A percentile compares a stretch with the other conserved stretches of the same genome.
Conservation (phyloP, 2,888 invertebrate species). For the Cistogaster globosa region DNA sequence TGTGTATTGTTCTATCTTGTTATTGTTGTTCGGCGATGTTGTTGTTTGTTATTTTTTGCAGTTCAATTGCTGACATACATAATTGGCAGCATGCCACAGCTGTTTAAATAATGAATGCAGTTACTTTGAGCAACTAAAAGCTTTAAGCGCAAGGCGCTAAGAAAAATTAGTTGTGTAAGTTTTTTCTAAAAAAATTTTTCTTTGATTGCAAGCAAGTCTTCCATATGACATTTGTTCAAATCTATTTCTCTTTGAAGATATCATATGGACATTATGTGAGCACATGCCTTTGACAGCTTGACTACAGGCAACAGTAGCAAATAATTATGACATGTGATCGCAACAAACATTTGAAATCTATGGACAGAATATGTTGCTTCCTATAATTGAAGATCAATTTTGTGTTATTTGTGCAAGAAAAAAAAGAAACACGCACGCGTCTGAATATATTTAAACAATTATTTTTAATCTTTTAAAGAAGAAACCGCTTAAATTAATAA, state of each 20-base stretch:
- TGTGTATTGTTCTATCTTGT: constrained; percentile 29
- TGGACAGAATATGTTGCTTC: constrained; percentile 25
- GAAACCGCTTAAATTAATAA: constrained; percentile 59
- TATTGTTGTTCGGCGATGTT: constrained; percentile 29
- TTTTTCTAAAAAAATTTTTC: constrained; percentile 38
- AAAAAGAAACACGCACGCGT: constrained; percentile 29
- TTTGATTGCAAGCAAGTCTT: constrained; percentile 51
- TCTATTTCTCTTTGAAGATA: constrained; percentile 16
- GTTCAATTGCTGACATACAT: constrained; percentile 63
- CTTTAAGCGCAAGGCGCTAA: constrained; percentile 67
- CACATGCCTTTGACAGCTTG: constrained; percentile 60
- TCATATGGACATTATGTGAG: constrained; percentile 10
- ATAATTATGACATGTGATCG: constrained; percentile 68
- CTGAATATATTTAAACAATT: constrained; percentile 50
- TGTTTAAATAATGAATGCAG: constrained; percentile 60
- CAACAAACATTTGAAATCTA: constrained; percentile 49
- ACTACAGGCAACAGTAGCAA: constrained; percentile 43
- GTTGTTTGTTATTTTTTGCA: constrained; percentile 43
- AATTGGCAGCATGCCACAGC: constrained; percentile 70
- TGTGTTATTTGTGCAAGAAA: not conserved
- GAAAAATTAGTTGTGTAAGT: constrained; percentile 22
- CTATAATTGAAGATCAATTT: constrained; percentile 58
- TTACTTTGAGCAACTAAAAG: constrained; percentile 25
- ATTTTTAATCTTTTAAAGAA: constrained; percentile 54
- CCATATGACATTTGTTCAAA: constrained; percentile 10